Evolutionary conservation across 2,113 vertebrate genomes (phyloP).

Genomic region (Diphyllodes magnificus): DNA sequence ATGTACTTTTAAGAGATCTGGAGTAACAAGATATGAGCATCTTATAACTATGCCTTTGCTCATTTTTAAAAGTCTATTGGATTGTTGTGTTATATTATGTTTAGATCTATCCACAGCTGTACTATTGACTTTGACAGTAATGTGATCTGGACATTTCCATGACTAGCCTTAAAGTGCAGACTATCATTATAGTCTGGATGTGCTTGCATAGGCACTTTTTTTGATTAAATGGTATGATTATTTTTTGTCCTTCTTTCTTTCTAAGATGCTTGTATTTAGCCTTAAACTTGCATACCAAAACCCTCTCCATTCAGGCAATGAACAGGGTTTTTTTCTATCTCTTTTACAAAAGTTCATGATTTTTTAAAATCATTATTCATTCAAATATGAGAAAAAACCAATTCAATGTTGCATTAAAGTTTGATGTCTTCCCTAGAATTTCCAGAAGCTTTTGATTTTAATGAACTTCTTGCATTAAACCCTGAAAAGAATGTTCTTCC

Average conservation of each 20-base stretch:
- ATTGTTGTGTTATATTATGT: conserved; percentile 45
- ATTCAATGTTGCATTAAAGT: neutral
- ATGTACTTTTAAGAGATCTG: conserved; percentile 13
- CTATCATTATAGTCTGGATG: conserved; percentile 1
- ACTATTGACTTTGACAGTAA: conserved; percentile 61
- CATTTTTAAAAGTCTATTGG: conserved; percentile 34
- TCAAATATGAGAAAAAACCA: neutral
- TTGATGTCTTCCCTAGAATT: neutral
- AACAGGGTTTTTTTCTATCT: fast-evolving
- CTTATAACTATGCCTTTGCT: neutral
- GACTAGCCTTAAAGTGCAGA: conserved; percentile 10
- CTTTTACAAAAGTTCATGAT: neutral
- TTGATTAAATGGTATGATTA: neutral
- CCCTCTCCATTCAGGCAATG: neutral
- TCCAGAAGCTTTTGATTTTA: neutral
- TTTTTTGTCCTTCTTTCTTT: neutral
- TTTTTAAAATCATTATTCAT: neutral
- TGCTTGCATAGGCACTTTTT: conserved; percentile 29
- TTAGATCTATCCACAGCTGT: conserved; percentile 1
- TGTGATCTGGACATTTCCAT: conserved; percentile 40
- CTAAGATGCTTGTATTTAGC: neutral
- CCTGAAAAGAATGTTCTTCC: neutral
- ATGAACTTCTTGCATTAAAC: neutral
- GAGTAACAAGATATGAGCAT: conserved; percentile 17
- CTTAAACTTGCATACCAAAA: neutral